phyloP scores from a whole-genome alignment of 2,113 vertebrate genomes.

The Lamprotornis superbus region DNA sequence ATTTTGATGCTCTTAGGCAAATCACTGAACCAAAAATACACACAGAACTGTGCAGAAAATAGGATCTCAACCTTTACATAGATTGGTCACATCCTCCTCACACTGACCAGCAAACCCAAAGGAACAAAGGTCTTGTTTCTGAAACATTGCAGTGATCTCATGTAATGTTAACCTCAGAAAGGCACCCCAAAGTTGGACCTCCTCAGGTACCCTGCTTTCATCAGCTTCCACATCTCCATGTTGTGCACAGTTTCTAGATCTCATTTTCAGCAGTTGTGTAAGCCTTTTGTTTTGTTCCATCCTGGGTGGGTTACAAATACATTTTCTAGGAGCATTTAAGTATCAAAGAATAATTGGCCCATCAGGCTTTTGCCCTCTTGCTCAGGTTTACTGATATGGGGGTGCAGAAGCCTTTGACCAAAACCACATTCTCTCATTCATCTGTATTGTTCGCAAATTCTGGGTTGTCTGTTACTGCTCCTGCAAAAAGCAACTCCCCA shows the following conservation, averaged over 20 bases:
- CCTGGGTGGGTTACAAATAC: not conserved
- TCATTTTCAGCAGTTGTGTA: not conserved
- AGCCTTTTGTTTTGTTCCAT: not conserved
- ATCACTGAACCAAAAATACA: not conserved
- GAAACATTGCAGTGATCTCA: not conserved
- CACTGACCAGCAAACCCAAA: not conserved
- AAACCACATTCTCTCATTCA: not conserved
- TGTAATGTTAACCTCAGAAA: not conserved
- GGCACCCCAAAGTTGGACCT: not conserved
- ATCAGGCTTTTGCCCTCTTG: not conserved
- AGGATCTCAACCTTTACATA: not conserved
- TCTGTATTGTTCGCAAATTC: not conserved
- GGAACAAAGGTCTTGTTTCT: not conserved
- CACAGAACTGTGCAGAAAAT: not conserved
- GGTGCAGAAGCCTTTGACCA: not conserved
- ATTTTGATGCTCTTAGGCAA: not conserved
- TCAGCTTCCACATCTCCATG: not conserved
- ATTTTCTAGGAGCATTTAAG: not conserved
- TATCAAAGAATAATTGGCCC: not conserved
- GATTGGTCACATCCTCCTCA: not conserved
- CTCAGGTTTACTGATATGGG: not conserved
- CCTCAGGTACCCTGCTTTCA: not conserved
- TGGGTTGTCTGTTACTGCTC: not conserved
- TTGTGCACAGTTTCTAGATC: not conserved
- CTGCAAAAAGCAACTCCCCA: not conserved